Conservation (phyloP, 2,888 invertebrate species). For the Macropis europaea region DNA sequence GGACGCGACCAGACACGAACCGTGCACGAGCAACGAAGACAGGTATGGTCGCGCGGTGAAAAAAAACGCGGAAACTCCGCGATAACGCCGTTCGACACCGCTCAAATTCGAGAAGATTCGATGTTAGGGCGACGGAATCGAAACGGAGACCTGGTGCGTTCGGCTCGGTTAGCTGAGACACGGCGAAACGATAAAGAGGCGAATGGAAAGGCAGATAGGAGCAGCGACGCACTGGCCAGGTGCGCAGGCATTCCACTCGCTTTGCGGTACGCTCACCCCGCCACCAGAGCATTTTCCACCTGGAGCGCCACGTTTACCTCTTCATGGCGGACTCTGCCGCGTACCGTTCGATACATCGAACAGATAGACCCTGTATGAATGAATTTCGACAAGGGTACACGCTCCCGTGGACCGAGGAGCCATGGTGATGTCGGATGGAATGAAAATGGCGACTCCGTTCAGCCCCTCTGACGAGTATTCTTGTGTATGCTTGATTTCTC, state of each 20-base stretch:
- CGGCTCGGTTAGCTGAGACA: background rate
- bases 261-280: conserved; percentile 38
- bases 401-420: background rate
- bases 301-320: conserved; percentile 39
- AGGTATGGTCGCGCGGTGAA: no score
- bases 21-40: background rate
- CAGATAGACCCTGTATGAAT: conserved; percentile 20
- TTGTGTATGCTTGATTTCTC: no score
- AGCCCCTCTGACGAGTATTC: no score
- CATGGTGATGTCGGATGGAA: background rate
- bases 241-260: conserved; percentile 73
- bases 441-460: conserved; percentile 38
- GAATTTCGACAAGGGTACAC: conserved; percentile 21
- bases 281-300: conserved; percentile 39
- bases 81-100: conserved; percentile 11
- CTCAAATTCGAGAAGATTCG: conserved; percentile 21
- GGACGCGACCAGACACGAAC: no score
- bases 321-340: conserved; percentile 50
- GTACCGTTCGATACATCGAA: conserved; percentile 9
- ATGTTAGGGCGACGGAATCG: background rate
- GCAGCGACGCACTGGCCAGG: conserved; percentile 67
- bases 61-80: conserved; percentile 41
- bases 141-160: background rate
- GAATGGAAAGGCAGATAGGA: conserved; percentile 73
- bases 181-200: conserved; percentile 55